Base-by-base conservation (phyloP, 1,140 invertebrate genomes). In the Spodoptera frugiperda region DNA sequence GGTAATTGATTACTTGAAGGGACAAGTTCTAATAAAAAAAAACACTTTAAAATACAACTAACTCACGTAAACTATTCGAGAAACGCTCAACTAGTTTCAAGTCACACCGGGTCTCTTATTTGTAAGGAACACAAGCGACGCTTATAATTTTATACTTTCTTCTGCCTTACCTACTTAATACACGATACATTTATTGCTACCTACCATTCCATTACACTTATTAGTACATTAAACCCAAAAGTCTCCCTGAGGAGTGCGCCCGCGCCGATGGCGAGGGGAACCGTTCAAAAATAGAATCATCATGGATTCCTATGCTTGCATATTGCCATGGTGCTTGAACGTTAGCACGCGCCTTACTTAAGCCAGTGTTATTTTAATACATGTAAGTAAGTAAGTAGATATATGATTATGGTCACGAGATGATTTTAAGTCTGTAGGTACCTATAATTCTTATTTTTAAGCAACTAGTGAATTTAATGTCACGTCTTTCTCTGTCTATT, bases 211-310 rank as follows among this genome's bases (percentile, higher is more conserved):
- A 71, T 48, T 57, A 25, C 74, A 76, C 49, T 68, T 78, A 68
- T 46, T 59, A 80, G 86, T 84, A 77, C 84, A 84, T 88, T 86
- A 86, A 84, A 86, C 82, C 79, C 76, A 78, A 82, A 82, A 78
- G 67, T 79, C 76, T 78, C 63, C 68, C 33, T 10, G 72, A 63
- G 46, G 61, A 51, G 73, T 53, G 78, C 83, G 82, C 83, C 65
- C 76, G 80, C 84, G 82, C 78, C 68, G 76, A 11, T 78, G 82
- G 25, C 75, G 82, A 86, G 85, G 87, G 85, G 82, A 82, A 82
- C 57, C 14, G 78, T 79, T 74, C 80, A 67, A 68, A 88, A 88
- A 88, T 88, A 88, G 85, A 82, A 63, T 48, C 70, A 75, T 78
- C 81, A 79, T 72, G 80, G 82, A 86, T 82, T 85, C 78, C 76